These are phyloP conservation scores for Mionectes macconnelli DNA, from an alignment of 2,113 vertebrate genomes.

Conservation along the genomic window DNA sequence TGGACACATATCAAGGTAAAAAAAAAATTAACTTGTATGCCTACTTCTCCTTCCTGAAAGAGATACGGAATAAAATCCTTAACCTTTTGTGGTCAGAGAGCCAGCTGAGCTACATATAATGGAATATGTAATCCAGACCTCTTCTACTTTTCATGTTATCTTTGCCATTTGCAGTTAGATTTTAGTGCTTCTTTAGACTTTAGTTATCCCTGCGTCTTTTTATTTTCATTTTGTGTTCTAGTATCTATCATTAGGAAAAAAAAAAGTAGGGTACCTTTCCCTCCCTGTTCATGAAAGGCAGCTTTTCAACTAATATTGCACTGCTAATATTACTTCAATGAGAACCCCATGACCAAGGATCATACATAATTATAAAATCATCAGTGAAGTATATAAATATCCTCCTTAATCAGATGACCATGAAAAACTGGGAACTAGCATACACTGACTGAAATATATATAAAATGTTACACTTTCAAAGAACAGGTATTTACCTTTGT, in stretches of 20 bases:
- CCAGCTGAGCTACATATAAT: background rate
- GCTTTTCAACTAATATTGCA: background rate
- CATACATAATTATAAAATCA: background rate
- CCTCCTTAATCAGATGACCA: background rate
- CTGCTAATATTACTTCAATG: background rate
- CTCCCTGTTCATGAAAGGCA: background rate
- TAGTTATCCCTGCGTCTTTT: background rate
- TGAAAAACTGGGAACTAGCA: background rate
- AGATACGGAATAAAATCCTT: background rate
- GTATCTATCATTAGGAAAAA: background rate
- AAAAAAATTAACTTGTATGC: background rate
- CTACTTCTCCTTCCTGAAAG: background rate
- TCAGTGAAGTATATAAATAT: background rate
- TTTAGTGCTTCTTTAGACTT: background rate
- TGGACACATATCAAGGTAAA: constrained; percentile 51
- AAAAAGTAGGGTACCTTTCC: background rate
- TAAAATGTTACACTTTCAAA: background rate
- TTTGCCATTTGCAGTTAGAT: background rate
- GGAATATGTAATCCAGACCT: background rate
- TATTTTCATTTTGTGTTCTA: background rate
- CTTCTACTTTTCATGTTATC: background rate
- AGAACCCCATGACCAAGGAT: background rate
- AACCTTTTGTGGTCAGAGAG: background rate
- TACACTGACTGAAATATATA: background rate
- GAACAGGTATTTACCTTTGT: constrained; percentile 66